These are phyloP conservation scores for Ammospiza caudacuta DNA, from an alignment of 2,113 vertebrate genomes.

Conservation along the genomic window DNA sequence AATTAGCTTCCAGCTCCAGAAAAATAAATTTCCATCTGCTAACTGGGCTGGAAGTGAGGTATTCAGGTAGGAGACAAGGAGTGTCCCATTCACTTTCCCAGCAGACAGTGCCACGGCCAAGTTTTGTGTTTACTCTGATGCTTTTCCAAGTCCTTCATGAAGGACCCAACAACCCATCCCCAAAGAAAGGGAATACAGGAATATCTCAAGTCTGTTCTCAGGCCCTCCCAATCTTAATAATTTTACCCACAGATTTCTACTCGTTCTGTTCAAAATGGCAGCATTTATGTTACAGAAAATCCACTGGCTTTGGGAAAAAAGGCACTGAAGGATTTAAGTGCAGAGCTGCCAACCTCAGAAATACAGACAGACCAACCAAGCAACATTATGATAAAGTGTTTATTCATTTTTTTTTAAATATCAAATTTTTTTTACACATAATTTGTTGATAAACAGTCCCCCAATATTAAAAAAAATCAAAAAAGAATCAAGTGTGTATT, in stretches of 20 bases:
- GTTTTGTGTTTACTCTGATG: neutral
- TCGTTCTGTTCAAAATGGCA: neutral
- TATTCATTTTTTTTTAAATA: conserved; percentile 65
- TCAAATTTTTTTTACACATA: conserved; percentile 66
- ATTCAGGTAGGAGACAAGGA: neutral
- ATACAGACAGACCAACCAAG: conserved; percentile 7
- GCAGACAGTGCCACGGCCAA: neutral
- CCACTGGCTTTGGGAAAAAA: neutral
- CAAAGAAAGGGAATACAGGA: neutral
- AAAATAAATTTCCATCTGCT: neutral
- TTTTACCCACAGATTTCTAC: neutral
- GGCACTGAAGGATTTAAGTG: neutral
- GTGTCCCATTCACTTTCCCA: neutral
- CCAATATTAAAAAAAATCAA: conserved; percentile 48
- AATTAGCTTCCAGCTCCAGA: neutral
- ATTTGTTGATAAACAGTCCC: conserved; percentile 59
- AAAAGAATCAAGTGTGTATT: conserved; percentile 55
- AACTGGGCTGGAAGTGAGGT: neutral
- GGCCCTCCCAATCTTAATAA: neutral
- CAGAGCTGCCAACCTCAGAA: neutral
- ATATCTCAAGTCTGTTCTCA: neutral
- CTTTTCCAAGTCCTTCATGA: neutral
- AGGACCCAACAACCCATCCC: neutral
- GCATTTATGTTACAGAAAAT: neutral
- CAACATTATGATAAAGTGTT: conserved; percentile 64